phyloP scores from a whole-genome alignment of 2,888 invertebrate species.

The Hydropsyche betteni region DNA sequence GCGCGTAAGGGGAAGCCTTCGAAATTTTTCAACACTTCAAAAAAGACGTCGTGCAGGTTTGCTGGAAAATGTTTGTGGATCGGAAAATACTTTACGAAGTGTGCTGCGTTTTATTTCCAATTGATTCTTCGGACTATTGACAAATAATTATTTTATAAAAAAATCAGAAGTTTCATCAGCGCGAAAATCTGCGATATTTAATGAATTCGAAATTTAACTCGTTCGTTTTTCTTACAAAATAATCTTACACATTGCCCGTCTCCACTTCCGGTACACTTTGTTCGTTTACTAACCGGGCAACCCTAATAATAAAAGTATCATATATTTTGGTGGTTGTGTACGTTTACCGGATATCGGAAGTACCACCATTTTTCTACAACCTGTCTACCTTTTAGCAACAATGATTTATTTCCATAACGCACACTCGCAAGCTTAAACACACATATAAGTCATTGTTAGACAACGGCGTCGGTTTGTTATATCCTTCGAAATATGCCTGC shows the following conservation, averaged over 20 bases:
- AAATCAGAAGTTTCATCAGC: background rate
- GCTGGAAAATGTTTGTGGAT: no score
- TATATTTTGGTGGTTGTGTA: background rate
- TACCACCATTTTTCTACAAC: conserved; percentile 48
- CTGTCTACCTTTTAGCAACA: conserved; percentile 32
- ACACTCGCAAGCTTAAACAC: background rate
- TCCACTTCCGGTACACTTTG: conserved; percentile 19
- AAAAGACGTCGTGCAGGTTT: no score
- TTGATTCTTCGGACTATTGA: no score
- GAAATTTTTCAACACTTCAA: no score
- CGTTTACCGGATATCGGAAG: conserved; percentile 47
- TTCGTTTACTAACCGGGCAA: background rate
- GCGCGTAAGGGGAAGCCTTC: background rate
- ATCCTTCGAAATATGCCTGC: no score
- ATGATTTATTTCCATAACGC: conserved; percentile 43
- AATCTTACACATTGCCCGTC: background rate
- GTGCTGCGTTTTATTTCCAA: no score
- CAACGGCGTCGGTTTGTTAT: no score
- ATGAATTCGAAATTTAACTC: background rate
- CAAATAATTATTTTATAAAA: background rate
- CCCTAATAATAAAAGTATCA: background rate
- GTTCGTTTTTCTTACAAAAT: background rate
- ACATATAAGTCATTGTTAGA: background rate
- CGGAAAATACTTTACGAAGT: no score
- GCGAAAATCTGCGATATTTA: background rate